A percentile compares a stretch with the other conserved stretches of the same genome.
phyloP scores from a whole-genome alignment of 2,797 vertebrate species.

The Mus caroli region DNA sequence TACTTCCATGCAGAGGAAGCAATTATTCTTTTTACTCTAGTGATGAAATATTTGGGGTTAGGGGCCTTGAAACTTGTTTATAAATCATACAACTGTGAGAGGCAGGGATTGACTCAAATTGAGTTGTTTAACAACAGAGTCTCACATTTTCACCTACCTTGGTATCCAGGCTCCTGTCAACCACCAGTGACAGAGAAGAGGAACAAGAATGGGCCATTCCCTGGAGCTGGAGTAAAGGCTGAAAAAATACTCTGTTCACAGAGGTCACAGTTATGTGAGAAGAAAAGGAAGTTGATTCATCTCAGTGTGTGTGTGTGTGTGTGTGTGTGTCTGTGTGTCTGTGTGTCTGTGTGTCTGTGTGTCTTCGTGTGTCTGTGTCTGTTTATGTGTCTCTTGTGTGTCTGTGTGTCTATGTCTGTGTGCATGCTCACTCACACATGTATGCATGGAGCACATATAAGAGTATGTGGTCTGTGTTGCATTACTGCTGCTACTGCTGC shows the following conservation, averaged over 20 bases:
- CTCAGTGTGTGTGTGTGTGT: not conserved
- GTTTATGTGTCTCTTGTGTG: fast-evolving
- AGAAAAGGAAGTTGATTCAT: not conserved
- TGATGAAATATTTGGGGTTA: not conserved
- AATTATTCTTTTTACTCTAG: not conserved
- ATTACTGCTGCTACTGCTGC: not conserved
- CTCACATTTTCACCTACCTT: not conserved
- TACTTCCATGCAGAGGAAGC: not conserved
- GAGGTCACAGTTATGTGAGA: not conserved
- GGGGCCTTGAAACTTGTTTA: not conserved
- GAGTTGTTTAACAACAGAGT: fast-evolving
- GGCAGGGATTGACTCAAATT: not conserved
- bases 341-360: too few relatives aligned
- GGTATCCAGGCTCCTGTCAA: not conserved
- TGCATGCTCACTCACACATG: too few relatives aligned
- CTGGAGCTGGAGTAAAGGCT: not conserved
- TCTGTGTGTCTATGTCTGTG: fast-evolving
- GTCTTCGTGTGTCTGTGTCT: too few relatives aligned
- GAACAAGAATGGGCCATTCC: not conserved
- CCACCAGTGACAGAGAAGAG: not conserved
- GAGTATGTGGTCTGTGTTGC: not conserved
- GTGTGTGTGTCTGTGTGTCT: too few relatives aligned
- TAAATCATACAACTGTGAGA: not conserved
- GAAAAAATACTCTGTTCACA: not conserved
- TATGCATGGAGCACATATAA: not conserved